Conservation (phyloP, 2,113 vertebrate genomes). For the Podarcis cretensis region DNA sequence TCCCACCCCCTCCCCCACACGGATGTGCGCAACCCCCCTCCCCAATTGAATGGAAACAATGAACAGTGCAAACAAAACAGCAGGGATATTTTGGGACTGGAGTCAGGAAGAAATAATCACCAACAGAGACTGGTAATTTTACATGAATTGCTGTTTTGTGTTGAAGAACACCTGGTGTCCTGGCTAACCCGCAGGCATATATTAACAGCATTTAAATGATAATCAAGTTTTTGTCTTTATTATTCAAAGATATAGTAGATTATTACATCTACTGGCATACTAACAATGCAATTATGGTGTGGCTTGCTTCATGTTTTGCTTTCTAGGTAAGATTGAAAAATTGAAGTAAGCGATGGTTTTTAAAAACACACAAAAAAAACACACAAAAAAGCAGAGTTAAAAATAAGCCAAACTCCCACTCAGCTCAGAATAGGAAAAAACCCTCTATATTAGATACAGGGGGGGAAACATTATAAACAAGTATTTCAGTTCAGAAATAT, state of each 20-base stretch:
- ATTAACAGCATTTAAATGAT: slow-evolving; percentile 78
- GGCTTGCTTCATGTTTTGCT: not conserved
- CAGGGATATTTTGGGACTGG: slow-evolving; percentile 72
- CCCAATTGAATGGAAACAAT: slow-evolving; percentile 69
- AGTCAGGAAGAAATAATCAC: slow-evolving; percentile 77
- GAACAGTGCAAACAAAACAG: slow-evolving; percentile 70
- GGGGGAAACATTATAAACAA: not conserved
- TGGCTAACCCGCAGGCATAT: slow-evolving; percentile 76
- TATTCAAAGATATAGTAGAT: slow-evolving; percentile 76
- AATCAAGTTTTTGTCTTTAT: slow-evolving; percentile 81
- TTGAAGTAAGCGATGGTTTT: slow-evolving; percentile 40
- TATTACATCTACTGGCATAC: slow-evolving; percentile 78
- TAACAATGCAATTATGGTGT: slow-evolving; percentile 70
- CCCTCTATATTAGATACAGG: not conserved
- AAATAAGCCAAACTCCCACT: not conserved
- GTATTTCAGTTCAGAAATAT: not conserved
- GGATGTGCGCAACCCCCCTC: not conserved
- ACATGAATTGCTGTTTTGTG: slow-evolving; percentile 78
- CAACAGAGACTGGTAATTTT: slow-evolving; percentile 78
- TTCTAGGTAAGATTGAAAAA: slow-evolving; percentile 51
- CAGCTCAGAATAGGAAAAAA: slow-evolving; percentile 3
- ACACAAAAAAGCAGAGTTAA: not conserved
- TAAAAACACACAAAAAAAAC: not conserved
- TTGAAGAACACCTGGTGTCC: slow-evolving; percentile 74
- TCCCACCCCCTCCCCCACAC: not conserved